phyloP scores from a whole-genome alignment of 2,113 vertebrate genomes.

The Cygnus atratus region DNA sequence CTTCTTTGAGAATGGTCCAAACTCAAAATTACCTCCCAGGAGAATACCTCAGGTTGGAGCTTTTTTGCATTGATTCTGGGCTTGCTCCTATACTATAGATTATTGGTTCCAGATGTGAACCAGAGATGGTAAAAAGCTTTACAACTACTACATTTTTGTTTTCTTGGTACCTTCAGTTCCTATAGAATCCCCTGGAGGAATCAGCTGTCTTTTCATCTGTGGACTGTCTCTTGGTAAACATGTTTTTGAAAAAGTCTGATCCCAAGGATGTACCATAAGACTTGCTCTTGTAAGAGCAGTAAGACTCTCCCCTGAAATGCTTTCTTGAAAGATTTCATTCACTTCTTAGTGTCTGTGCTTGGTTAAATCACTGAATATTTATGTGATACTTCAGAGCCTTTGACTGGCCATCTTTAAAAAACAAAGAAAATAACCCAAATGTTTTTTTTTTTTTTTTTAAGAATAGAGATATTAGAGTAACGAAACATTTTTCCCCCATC shows the following conservation, averaged over 20 bases:
- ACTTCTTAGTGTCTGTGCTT: not conserved
- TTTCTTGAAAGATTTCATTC: not conserved
- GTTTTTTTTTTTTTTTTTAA: not conserved
- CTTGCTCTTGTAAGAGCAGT: not conserved
- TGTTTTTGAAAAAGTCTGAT: not conserved
- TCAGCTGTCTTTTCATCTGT: not conserved
- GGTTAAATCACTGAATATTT: not conserved
- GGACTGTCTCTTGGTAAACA: not conserved
- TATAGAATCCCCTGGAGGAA: not conserved
- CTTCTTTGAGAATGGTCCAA: conserved; percentile 30
- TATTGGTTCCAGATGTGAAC: conserved; percentile 51
- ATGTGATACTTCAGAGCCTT: not conserved
- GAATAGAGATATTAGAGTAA: not conserved
- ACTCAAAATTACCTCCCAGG: conserved; percentile 38
- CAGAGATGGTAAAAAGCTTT: not conserved
- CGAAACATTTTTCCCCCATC: not conserved
- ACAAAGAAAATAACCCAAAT: not conserved
- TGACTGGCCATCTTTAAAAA: not conserved
- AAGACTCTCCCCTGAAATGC: not conserved
- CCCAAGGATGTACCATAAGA: not conserved
- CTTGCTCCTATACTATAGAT: not conserved
- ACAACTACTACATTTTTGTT: not conserved
- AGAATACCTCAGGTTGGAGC: conserved; percentile 33
- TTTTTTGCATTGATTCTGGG: conserved; percentile 14
- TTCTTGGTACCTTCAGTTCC: not conserved